Conservation (phyloP, 2,113 vertebrate species). For the Hemiscyllium ocellatum region DNA sequence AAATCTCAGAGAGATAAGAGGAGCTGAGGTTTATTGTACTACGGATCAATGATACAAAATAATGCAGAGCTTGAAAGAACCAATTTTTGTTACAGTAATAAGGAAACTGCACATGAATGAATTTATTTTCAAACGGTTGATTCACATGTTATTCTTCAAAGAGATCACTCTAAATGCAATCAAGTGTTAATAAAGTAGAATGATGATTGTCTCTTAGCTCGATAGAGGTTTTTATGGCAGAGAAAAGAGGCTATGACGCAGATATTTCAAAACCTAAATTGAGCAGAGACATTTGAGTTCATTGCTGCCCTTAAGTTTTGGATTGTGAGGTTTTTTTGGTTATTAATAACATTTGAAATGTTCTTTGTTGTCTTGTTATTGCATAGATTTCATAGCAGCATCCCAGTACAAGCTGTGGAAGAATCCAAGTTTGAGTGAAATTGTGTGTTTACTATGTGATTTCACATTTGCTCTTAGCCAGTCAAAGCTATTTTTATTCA, state of each 20-base stretch:
- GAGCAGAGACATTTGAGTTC: background rate
- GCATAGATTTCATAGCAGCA: background rate
- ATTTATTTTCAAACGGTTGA: background rate
- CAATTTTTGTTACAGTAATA: slow-evolving; percentile 18
- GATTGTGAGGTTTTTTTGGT: background rate
- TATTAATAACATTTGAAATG: background rate
- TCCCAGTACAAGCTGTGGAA: background rate
- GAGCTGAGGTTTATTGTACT: background rate
- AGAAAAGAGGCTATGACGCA: background rate
- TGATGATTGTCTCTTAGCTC: background rate
- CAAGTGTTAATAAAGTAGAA: slow-evolving; percentile 19
- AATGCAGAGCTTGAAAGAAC: background rate
- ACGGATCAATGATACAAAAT: background rate
- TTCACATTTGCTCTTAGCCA: background rate
- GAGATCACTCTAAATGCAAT: background rate
- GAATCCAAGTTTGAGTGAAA: background rate
- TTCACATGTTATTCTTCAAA: slow-evolving; percentile 6
- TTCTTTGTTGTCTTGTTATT: background rate
- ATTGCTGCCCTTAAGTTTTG: background rate
- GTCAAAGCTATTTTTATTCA: background rate
- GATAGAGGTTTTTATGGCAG: background rate
- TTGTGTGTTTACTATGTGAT: background rate
- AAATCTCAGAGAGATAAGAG: slow-evolving; percentile 8
- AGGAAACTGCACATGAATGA: slow-evolving; percentile 6
- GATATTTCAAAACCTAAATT: background rate